These are phyloP conservation scores for Dendrolimus kikuchii DNA, from an alignment of 1,140 invertebrate genomes.

Conservation along the genomic window DNA sequence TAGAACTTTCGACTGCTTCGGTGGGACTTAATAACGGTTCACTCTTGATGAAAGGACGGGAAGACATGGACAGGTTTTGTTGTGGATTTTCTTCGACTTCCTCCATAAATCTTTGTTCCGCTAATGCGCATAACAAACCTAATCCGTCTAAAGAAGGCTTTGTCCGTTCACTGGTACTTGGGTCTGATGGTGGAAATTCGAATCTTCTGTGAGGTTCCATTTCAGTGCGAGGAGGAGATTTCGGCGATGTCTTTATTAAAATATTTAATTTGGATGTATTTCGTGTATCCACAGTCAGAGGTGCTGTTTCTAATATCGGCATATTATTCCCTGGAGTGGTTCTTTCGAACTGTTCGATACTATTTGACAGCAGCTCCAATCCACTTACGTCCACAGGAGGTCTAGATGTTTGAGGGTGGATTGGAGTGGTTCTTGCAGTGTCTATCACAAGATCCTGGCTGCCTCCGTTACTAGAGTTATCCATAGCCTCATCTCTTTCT, in stretches of 20 bases:
- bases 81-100: conserved; percentile 72
- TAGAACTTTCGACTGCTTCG: conserved; percentile 1
- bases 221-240: conserved; percentile 52
- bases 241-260: conserved; percentile 64
- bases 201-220: conserved; percentile 47
- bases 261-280: conserved; percentile 47
- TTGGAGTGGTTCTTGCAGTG: conserved; percentile 39
- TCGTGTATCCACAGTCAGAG: conserved; percentile 54
- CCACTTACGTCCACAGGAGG: conserved; percentile 81
- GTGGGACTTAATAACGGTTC: conserved; percentile 50
- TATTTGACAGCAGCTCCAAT: conserved; percentile 85
- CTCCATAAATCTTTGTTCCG: conserved; percentile 87
- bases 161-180: conserved; percentile 22
- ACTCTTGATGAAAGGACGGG: conserved; percentile 50
- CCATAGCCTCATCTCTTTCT: conserved; percentile 49
- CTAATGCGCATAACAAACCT: conserved; percentile 86
- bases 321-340: conserved; percentile 51
- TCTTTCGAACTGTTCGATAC: conserved; percentile 82
- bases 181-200: conserved; percentile 44
- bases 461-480: conserved; percentile 49
- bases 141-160: conserved; percentile 78
- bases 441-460: conserved; percentile 59
- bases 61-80: conserved; percentile 23
- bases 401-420: conserved; percentile 29
- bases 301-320: conserved; percentile 41